Percentiles rank a stretch among this genome's conserved stretches.
phyloP scores from a whole-genome alignment of 2,888 invertebrate species.

The Octodonta nipae region DNA sequence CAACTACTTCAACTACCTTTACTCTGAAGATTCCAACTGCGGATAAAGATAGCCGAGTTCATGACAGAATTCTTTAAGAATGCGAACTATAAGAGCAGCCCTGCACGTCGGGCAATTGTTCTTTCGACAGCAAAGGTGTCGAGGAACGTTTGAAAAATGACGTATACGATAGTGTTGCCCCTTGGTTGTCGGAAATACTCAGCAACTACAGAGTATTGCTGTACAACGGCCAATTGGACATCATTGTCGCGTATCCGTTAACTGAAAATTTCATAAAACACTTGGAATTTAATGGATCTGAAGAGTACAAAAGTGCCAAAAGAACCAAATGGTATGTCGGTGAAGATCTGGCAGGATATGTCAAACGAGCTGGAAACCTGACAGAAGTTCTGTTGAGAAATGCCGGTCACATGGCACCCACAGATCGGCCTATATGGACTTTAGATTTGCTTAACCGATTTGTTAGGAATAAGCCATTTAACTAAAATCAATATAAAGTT shows the following conservation, averaged over 20 bases:
- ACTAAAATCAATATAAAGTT: too few relatives aligned
- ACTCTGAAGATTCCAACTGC: constrained; percentile 40
- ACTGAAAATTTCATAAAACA: constrained; percentile 61
- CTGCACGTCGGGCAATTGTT: too few relatives aligned
- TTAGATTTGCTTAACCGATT: constrained; percentile 46
- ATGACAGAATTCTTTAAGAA: too few relatives aligned
- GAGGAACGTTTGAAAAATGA: constrained; percentile 15
- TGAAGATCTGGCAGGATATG: constrained; percentile 57
- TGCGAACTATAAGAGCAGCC: too few relatives aligned
- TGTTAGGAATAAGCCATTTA: constrained; percentile 19
- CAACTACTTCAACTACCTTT: constrained; percentile 60
- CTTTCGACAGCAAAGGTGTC: too few relatives aligned
- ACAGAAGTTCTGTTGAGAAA: constrained; percentile 59
- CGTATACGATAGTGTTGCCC: constrained; percentile 16
- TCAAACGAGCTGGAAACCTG: constrained; percentile 51
- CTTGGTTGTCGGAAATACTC: constrained; percentile 41
- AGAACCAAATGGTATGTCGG: constrained; percentile 54
- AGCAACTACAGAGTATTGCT: constrained; percentile 45
- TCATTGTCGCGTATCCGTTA: constrained; percentile 72
- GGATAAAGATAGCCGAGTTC: too few relatives aligned
- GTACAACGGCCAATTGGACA: constrained; percentile 62
- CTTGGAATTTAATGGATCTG: constrained; percentile 52
- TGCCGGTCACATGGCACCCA: constrained; percentile 72
- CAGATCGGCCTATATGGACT: constrained; percentile 62
- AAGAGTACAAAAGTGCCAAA: constrained; percentile 47